Evolutionary conservation across 1,140 invertebrate genomes (phyloP).

Genomic region (Asobara japonica): DNA sequence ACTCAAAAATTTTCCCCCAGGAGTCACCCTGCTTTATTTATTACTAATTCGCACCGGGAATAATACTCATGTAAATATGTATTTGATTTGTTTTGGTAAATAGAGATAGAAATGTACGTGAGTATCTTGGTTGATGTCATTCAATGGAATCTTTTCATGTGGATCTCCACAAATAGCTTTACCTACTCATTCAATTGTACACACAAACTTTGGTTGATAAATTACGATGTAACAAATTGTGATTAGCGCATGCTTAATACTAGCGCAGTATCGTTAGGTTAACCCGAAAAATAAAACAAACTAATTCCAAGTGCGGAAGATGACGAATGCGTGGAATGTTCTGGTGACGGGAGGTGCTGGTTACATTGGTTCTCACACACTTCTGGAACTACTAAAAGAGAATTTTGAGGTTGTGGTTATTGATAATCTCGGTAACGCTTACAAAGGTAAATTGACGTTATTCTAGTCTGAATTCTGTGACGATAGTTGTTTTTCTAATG

Average conservation of each 20-base stretch:
- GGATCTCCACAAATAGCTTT: no score
- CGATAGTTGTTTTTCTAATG: neutral
- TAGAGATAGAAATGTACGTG: no score
- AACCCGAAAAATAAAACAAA: neutral
- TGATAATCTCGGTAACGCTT: slow-evolving; percentile 83
- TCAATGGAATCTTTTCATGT: no score
- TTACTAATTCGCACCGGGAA: no score
- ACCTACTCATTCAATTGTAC: no score
- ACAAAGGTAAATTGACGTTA: slow-evolving; percentile 48
- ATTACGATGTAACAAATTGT: slow-evolving; percentile 4
- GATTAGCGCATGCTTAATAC: neutral
- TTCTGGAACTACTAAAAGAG: slow-evolving; percentile 84
- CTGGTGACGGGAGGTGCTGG: slow-evolving; percentile 91
- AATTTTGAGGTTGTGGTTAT: slow-evolving; percentile 86
- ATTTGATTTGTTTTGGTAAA: no score
- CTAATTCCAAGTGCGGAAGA: slow-evolving; percentile 17
- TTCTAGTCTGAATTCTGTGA: neutral
- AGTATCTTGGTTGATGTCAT: no score
- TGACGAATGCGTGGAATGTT: slow-evolving; percentile 37
- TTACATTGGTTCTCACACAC: slow-evolving; percentile 93
- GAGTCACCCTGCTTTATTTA: no score
- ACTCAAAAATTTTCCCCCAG: no score
- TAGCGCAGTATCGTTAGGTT: neutral
- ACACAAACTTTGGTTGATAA: no score
- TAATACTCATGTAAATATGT: no score